Evolutionary conservation across 2,113 vertebrate genomes (phyloP).

Genomic region (Hippocampus comes): DNA sequence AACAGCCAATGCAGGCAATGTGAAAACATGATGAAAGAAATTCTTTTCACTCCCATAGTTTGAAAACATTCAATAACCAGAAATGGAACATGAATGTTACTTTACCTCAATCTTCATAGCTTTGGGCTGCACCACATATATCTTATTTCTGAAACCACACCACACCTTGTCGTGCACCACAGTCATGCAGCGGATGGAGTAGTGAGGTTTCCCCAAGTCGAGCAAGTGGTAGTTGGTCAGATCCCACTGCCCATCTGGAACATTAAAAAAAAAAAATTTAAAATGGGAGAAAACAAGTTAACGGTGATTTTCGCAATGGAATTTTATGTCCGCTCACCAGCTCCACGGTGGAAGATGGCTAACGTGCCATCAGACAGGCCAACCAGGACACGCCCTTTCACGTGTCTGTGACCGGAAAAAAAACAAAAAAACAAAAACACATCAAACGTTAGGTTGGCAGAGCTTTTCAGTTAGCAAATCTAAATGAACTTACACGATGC

Average conservation of each 20-base stretch:
- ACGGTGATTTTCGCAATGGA: background rate
- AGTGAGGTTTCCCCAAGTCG: conserved; percentile 86
- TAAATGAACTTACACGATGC: conserved; percentile 88
- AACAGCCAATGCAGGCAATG: background rate
- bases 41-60: background rate
- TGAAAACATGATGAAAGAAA: background rate
- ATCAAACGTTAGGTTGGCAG: background rate
- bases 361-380: conserved; percentile 92
- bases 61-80: background rate
- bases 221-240: conserved; percentile 95
- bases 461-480: background rate
- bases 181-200: conserved; percentile 96
- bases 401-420: conserved; percentile 76
- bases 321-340: conserved; percentile 74
- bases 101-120: conserved; percentile 96
- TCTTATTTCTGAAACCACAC: conserved; percentile 97
- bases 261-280: background rate
- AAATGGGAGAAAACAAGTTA: background rate
- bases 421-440: no score
- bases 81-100: background rate
- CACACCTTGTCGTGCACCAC: conserved; percentile 97
- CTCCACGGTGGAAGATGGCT: conserved; percentile 94
- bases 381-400: conserved; percentile 94
- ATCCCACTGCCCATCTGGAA: conserved; percentile 95
- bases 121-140: conserved; percentile 94